Percentiles rank a stretch among this genome's conserved stretches.
These are phyloP conservation scores for Ondatra zibethicus DNA, from an alignment of 2,113 vertebrate genomes.

Conservation along the genomic window DNA sequence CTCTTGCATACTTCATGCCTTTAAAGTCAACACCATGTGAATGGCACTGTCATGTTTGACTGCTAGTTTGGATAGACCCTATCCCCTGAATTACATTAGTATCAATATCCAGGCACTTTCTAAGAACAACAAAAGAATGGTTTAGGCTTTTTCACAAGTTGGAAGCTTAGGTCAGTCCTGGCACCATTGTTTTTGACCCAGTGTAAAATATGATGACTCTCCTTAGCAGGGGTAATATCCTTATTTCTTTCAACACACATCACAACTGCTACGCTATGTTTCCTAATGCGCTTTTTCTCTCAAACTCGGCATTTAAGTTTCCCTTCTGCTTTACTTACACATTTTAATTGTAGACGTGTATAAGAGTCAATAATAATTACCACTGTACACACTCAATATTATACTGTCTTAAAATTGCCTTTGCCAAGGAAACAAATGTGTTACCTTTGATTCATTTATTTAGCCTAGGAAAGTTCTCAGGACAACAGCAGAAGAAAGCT, in stretches of 20 bases:
- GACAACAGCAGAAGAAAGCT: not conserved
- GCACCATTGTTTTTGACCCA: not conserved
- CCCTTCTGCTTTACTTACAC: not conserved
- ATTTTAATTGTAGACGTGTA: not conserved
- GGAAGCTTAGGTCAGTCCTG: not conserved
- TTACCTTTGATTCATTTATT: not conserved
- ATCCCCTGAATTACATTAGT: not conserved
- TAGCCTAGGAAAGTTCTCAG: not conserved
- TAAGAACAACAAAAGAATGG: not conserved
- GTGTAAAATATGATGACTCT: not conserved
- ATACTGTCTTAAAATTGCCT: not conserved
- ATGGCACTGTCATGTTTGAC: not conserved
- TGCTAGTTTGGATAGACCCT: not conserved
- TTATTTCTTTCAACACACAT: not conserved
- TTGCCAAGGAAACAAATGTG: not conserved
- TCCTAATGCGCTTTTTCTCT: not conserved
- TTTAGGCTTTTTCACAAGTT: not conserved
- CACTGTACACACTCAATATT: not conserved
- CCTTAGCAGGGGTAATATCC: not conserved
- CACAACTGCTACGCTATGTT: not conserved
- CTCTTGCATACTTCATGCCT: not conserved
- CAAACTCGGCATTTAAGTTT: not conserved
- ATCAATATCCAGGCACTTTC: not conserved
- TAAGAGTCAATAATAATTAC: not conserved
- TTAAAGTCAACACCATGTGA: not conserved